These are phyloP conservation scores for Dysidea cf. avara DNA, from an alignment of 37 sponge, comb jelly and placozoan genomes.

Conservation along the genomic window DNA sequence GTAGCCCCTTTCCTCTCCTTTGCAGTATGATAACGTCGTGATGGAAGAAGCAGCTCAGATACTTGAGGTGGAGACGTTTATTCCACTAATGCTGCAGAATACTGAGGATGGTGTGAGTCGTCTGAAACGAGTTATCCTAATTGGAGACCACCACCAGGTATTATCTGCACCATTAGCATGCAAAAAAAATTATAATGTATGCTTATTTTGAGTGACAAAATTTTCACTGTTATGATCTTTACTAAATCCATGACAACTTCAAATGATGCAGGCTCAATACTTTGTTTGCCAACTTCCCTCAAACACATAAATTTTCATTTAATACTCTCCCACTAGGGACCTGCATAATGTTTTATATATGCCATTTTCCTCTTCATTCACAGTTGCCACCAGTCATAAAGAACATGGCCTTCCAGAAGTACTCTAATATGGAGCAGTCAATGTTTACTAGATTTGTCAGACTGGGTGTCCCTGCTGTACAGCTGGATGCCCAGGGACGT, in stretches of 20 bases:
- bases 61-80: constrained; percentile 98
- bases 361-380: not conserved
- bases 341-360: not conserved
- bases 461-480: constrained; percentile 92
- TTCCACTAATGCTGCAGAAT: constrained; percentile 95
- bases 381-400: constrained; percentile 98
- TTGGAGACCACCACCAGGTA: constrained; percentile 99
- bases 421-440: constrained; percentile 98
- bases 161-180: not conserved
- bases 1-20: not conserved
- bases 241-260: too few relatives aligned
- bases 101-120: constrained; percentile 87
- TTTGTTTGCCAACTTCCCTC: too few relatives aligned
- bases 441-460: constrained; percentile 96
- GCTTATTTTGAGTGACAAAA: too few relatives aligned
- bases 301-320: too few relatives aligned
- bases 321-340: too few relatives aligned
- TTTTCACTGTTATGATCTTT: not conserved
- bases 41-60: constrained; percentile 99
- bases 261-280: not conserved
- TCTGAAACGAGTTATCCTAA: constrained; percentile 93
- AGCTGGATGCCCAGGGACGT: constrained; percentile 98
- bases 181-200: too few relatives aligned
- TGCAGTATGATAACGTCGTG: constrained; percentile 95
- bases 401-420: constrained; percentile 99